Percentiles rank a stretch among this genome's conserved stretches.
Conservation (phyloP, 2,113 vertebrate genomes). For the Hymenochirus boettgeri region DNA sequence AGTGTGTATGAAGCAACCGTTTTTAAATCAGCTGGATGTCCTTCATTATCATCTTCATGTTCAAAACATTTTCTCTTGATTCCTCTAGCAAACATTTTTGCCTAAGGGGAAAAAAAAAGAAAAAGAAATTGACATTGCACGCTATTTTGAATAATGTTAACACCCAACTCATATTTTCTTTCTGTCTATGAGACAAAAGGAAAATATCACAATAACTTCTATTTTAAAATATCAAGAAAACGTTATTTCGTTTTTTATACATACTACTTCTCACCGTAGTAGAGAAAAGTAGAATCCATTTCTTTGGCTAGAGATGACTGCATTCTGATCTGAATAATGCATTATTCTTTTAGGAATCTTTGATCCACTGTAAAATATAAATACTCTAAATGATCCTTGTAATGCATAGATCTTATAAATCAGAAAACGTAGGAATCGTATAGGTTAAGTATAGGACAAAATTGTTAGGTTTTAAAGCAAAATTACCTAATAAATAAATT, state of each 20-base stretch:
- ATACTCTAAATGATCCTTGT: constrained; percentile 28
- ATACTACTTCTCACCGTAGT: constrained; percentile 22
- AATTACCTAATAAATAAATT: too few relatives aligned
- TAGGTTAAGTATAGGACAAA: too few relatives aligned
- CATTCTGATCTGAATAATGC: constrained; percentile 27
- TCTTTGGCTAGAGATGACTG: constrained; percentile 30
- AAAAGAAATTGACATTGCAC: neutral
- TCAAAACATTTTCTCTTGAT: constrained; percentile 84
- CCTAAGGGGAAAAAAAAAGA: constrained; percentile 54
- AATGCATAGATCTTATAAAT: too few relatives aligned
- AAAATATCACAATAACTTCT: constrained; percentile 29
- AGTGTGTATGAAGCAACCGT: constrained; percentile 76
- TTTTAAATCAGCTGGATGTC: constrained; percentile 56
- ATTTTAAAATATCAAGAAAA: constrained; percentile 24
- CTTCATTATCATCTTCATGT: constrained; percentile 66
- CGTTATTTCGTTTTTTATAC: constrained; percentile 29
- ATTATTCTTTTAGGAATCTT: constrained; percentile 27
- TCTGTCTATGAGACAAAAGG: neutral
- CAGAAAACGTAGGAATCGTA: too few relatives aligned
- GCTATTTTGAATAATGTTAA: neutral
- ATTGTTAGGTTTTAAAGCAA: too few relatives aligned
- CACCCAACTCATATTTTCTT: neutral
- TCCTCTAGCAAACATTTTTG: constrained; percentile 85
- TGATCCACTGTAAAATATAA: constrained; percentile 24
- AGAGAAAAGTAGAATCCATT: constrained; percentile 31